Conservation (phyloP, 2,888 invertebrate species). For the Mimas tiliae region DNA sequence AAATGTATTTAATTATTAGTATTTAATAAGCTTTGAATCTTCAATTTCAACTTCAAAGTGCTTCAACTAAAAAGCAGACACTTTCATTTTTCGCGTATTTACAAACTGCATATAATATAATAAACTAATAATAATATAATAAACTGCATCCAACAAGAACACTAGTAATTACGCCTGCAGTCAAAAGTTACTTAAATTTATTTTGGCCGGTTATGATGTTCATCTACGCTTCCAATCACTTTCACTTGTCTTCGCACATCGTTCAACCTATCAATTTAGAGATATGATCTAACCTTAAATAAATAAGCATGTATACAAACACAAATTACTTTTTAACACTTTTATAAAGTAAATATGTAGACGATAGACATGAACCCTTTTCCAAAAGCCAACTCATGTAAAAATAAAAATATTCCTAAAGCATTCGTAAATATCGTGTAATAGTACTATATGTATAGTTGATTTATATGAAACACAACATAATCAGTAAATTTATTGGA, state of each 20-base stretch:
- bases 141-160: constrained; percentile 8
- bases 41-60: not conserved
- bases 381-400: not conserved
- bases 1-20: not conserved
- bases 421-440: constrained; percentile 23
- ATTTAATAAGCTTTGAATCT: not conserved
- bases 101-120: too few species aligned
- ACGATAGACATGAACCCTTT: not conserved
- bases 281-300: constrained; percentile 13
- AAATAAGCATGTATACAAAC: not conserved
- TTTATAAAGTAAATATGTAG: not conserved
- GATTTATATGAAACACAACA: constrained; percentile 24
- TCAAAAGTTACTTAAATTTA: constrained; percentile 2
- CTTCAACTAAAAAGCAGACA: not conserved
- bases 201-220: not conserved
- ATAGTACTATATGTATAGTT: constrained; percentile 4
- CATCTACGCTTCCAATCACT: constrained; percentile 32
- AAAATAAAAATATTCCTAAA: constrained; percentile 10
- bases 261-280: constrained; percentile 16
- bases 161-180: not conserved
- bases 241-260: constrained; percentile 46
- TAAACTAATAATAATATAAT: not conserved
- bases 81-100: too few species aligned
- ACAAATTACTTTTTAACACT: constrained; percentile 7
- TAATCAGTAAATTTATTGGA: constrained; percentile 22